Evolutionary conservation across 2,797 vertebrate genomes (phyloP).

Genomic region (Triplophysa bombifrons): DNA sequence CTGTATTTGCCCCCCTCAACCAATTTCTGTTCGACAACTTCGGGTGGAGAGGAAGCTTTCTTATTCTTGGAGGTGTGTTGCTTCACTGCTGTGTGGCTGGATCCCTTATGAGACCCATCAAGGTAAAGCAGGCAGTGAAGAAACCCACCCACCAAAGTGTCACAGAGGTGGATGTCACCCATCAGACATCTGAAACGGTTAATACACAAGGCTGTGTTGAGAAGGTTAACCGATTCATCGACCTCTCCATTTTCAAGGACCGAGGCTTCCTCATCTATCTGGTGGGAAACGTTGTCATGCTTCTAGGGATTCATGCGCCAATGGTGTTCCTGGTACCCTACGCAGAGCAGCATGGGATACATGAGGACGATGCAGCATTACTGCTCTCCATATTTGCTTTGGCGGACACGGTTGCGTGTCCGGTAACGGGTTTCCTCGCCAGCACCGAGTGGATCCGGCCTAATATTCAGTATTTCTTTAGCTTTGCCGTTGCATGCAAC

Average conservation of each 20-base stretch:
- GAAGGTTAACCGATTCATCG: conserved; percentile 72
- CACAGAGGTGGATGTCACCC: conserved; percentile 27
- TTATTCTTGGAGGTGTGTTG: conserved; percentile 78
- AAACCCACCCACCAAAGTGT: conserved; percentile 21
- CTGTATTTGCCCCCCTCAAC: conserved; percentile 81
- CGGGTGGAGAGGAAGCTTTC: conserved; percentile 85
- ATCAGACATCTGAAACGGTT: background rate
- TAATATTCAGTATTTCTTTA: conserved; percentile 82
- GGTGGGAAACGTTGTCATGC: conserved; percentile 80
- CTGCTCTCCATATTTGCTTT: conserved; percentile 81
- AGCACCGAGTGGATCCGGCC: conserved; percentile 80
- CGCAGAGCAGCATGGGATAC: conserved; percentile 75
- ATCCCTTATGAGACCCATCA: conserved; percentile 81
- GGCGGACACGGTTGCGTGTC: conserved; percentile 78
- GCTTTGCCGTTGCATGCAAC: conserved; percentile 76
- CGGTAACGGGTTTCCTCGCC: conserved; percentile 73
- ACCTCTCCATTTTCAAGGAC: conserved; percentile 84
- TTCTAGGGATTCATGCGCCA: conserved; percentile 83
- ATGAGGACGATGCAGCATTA: conserved; percentile 81
- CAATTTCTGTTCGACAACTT: conserved; percentile 82
- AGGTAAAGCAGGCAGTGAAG: conserved; percentile 50
- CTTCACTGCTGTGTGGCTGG: conserved; percentile 83
- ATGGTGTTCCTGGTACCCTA: conserved; percentile 85
- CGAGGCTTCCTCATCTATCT: conserved; percentile 85
- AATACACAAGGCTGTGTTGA: conserved; percentile 55